A percentile compares a stretch with the other conserved stretches of the same genome.
These are phyloP conservation scores for Hypocryptadius cinnamomeus DNA, from an alignment of 2,113 vertebrate species.

Conservation along the genomic window DNA sequence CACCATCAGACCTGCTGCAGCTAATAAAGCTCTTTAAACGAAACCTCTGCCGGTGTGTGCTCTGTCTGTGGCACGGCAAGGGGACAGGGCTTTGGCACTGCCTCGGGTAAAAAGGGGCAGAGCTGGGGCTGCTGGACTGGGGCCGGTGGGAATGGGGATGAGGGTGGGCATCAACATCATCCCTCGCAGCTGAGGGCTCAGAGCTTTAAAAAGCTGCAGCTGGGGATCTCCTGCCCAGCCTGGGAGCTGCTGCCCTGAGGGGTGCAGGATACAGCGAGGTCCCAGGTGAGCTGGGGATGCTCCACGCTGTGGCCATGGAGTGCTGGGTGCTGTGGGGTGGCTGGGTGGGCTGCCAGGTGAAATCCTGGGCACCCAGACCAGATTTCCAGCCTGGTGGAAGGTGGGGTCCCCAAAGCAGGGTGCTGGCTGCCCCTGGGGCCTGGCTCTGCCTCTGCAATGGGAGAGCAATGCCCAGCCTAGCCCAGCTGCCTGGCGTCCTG, in stretches of 20 bases:
- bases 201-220: background rate
- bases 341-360: background rate
- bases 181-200: background rate
- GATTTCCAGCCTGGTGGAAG: background rate
- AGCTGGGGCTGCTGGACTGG: background rate
- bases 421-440: background rate
- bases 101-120: background rate
- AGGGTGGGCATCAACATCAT: too few relatives aligned
- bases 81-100: fast-evolving
- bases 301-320: fast-evolving
- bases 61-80: background rate
- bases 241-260: fast-evolving
- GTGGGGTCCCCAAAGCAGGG: fast-evolving
- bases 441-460: background rate
- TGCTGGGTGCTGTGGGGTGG: background rate
- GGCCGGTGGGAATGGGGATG: too few relatives aligned
- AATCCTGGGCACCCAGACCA: background rate
- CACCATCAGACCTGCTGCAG: slow-evolving; percentile 56
- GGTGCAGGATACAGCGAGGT: fast-evolving
- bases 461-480: fast-evolving
- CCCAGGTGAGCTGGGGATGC: background rate
- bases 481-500: background rate
- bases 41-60: background rate
- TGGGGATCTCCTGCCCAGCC: background rate
- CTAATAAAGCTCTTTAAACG: slow-evolving; percentile 72